phyloP scores from a whole-genome alignment of 2,797 vertebrate genomes.

The Falco concolor region DNA sequence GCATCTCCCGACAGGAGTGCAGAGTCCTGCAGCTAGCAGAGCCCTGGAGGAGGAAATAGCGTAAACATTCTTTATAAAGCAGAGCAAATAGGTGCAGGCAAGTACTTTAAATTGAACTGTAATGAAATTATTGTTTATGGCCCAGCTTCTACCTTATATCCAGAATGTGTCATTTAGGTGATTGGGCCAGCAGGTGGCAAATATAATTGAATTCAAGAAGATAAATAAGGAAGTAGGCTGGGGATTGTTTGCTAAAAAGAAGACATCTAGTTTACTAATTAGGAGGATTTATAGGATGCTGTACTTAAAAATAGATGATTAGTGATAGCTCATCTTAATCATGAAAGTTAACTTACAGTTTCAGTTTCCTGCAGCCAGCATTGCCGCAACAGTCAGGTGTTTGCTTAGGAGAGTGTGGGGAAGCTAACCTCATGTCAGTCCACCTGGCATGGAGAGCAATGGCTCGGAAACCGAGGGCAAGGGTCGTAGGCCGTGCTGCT shows the following conservation, averaged over 20 bases:
- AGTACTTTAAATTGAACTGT: constrained; percentile 45
- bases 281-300: constrained; percentile 46
- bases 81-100: constrained; percentile 26
- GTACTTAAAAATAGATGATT: constrained; percentile 49
- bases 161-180: constrained; percentile 63
- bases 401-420: fast-evolving
- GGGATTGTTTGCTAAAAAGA: constrained; percentile 55
- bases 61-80: neutral
- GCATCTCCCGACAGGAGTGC: neutral
- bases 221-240: constrained; percentile 47
- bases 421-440: no score
- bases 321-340: constrained; percentile 11
- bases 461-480: neutral
- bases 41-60: neutral
- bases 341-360: neutral
- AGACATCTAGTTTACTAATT: constrained; percentile 44
- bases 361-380: neutral
- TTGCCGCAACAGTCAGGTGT: neutral
- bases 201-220: constrained; percentile 59
- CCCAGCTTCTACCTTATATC: constrained; percentile 49
- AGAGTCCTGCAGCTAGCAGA: neutral
- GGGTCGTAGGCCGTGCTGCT: neutral
- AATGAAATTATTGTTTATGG: constrained; percentile 58
- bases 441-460: neutral
- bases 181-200: constrained; percentile 65